Conservation (phyloP, 2,113 vertebrate genomes). For the Poecilia latipinna region DNA sequence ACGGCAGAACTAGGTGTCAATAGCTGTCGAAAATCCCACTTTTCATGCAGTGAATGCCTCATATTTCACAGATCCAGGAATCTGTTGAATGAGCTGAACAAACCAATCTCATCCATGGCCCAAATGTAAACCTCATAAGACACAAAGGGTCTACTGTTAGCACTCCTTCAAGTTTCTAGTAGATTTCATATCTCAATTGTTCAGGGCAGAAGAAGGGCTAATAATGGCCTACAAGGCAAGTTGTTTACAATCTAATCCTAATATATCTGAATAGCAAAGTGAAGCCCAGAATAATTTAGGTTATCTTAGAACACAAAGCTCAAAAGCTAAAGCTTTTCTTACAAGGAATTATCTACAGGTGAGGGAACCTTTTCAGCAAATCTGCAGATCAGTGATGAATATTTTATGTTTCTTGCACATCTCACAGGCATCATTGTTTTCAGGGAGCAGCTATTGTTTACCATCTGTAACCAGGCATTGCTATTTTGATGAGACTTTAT, state of each 20-base stretch:
- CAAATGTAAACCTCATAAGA: not conserved
- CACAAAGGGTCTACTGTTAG: not conserved
- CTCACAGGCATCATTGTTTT: not conserved
- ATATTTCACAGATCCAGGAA: not conserved
- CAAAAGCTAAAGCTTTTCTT: not conserved
- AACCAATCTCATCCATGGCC: not conserved
- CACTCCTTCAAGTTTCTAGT: no score
- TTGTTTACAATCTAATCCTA: not conserved
- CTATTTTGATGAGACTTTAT: slow-evolving; percentile 12
- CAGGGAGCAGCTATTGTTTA: not conserved
- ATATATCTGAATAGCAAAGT: not conserved
- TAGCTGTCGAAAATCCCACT: no score
- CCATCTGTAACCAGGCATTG: slow-evolving; percentile 3
- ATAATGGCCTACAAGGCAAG: not conserved
- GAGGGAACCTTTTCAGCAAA: not conserved
- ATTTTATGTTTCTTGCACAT: not conserved
- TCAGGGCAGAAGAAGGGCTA: not conserved
- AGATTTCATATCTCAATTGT: not conserved
- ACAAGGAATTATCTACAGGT: not conserved
- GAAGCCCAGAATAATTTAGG: not conserved
- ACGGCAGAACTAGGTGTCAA: no score
- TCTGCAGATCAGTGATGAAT: not conserved
- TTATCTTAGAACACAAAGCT: not conserved
- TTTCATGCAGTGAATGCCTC: not conserved
- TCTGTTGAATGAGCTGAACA: not conserved